Evolutionary conservation across 2,888 invertebrate genomes (phyloP), one percentile per base, ranked within the genome.

Genomic region (Tinea semifulvella): DNA sequence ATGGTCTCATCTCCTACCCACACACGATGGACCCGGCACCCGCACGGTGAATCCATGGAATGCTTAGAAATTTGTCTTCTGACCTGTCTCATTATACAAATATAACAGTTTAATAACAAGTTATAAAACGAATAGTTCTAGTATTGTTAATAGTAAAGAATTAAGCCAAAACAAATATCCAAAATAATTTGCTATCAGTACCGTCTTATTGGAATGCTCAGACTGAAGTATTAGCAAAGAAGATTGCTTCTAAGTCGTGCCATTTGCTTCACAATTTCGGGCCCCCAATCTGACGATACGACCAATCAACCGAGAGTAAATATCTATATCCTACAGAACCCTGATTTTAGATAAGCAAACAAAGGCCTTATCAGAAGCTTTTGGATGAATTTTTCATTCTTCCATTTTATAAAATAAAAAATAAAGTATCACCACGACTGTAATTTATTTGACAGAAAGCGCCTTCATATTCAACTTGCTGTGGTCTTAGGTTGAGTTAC

Each of bases 141-240:
- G 45, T 26, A 35, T 44, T 13, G 27, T 38, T n/a, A 1, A 6
- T 25, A 25, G 6, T 25, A 6, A 25, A 25, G 8, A 25, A 25
- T 7, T 25, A 25, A 7, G 6, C 10, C 6, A 25, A 31, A 11
- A 11, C n/a, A 5, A 31, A 31, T 7, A 4, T 7, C 16, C 38
- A 17, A 2, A 17, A 2, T 18, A 52, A 42, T 49, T 8, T 65
- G 61, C 60, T 42, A 13, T 48, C 65, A 27, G 43, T 71, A 60
- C 67, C 49, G 56, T 56, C 40, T 28, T 46, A 44, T 43, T 43
- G 43, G 35, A 31, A 43, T 43, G 43, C 46, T 27, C 36, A 10
- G 44, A 38, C 49, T 63, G 57, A 69, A 68, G 73, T 72, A 74
- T 74, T 70, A 73, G 67, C 59, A 62, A 67, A 65, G 72, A 71